These are phyloP conservation scores for Brachyptera putata DNA, from an alignment of 2,888 invertebrate species.

Conservation along the genomic window DNA sequence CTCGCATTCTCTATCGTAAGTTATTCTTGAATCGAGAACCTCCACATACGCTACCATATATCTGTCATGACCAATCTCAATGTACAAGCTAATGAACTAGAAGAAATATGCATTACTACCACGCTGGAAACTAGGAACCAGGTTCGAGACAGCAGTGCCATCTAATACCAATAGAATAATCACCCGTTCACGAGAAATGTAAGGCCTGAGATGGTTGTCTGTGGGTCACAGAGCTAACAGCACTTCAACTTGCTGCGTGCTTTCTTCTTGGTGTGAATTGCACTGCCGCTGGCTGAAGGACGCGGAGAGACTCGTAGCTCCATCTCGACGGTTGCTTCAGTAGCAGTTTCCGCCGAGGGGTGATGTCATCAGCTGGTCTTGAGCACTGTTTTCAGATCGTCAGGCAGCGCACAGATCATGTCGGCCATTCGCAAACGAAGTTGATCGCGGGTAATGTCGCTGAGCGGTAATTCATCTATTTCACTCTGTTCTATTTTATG, in stretches of 20 bases:
- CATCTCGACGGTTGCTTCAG: not conserved
- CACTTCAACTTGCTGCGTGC: not conserved
- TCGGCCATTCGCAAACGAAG: constrained; percentile 62
- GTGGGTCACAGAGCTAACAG: not conserved
- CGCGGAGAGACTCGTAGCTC: not conserved
- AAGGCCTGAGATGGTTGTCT: too few species aligned
- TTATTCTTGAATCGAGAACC: too few species aligned
- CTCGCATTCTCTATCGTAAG: too few species aligned
- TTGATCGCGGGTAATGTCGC: constrained; percentile 51
- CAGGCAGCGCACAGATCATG: constrained; percentile 77
- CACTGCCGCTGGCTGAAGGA: not conserved
- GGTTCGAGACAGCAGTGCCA: too few species aligned
- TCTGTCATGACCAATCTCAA: too few species aligned
- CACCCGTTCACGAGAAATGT: too few species aligned
- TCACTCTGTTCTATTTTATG: constrained; percentile 74
- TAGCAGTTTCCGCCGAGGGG: not conserved
- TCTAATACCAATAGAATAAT: too few species aligned
- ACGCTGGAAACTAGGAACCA: too few species aligned
- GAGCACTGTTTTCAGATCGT: constrained; percentile 79
- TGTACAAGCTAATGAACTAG: too few species aligned
- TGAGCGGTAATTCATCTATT: constrained; percentile 53
- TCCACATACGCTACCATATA: too few species aligned
- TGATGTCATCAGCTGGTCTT: constrained; percentile 38
- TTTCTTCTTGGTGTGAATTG: not conserved
- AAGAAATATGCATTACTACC: too few species aligned